Evolutionary conservation across 1,140 invertebrate species (phyloP), one percentile per base, ranked within the genome.

Genomic region (Conus ventricosus): DNA sequence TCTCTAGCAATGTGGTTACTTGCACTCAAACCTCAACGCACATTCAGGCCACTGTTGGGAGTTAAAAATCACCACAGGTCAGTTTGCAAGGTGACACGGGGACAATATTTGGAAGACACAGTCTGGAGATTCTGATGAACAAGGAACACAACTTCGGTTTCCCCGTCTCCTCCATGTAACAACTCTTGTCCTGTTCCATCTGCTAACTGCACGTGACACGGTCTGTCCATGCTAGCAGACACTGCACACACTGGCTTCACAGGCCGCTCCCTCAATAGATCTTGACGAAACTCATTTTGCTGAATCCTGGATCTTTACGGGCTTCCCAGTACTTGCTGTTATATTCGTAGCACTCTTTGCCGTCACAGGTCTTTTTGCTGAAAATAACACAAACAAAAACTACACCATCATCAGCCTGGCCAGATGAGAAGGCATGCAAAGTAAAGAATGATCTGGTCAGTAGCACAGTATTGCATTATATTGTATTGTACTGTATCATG

Each of bases 301-400:
- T 92, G 93, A 97, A 97, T 11, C 96, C 96, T n/a, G 96, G 96
- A 84, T 95, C 96, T 90, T 96, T 95, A 39, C 95, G 92, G n/a
- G 92, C 93, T 27, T 95, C 95, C 96, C 96, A 96, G 92, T 96
- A 96, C 87, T 96, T 96, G 63, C 96, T 95, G 84, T 95, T 96
- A 93, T 96, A 97, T 88, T 96, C 95, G 96, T 96, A 97, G 7
- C 92, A 92, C 90, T 97, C 97, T 88, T 96, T 96, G 23, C 95
- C 95, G 80, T 95, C 94, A 55, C 89, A 89, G 78, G 86, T 89
- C 11, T 90, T 90, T 92, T 94, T 94, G 89, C 93, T 95, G 91
- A 57, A 93, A 91, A 51, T 85, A 84, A 85, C 20, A 76, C 6
- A 81, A 57, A 53, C n/a, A 85, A 60, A 78, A 60, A 82, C 10